A percentile compares a stretch with the other conserved stretches of the same genome.
Conservation (phyloP, 2,113 vertebrate genomes). For the Scomber scombrus region DNA sequence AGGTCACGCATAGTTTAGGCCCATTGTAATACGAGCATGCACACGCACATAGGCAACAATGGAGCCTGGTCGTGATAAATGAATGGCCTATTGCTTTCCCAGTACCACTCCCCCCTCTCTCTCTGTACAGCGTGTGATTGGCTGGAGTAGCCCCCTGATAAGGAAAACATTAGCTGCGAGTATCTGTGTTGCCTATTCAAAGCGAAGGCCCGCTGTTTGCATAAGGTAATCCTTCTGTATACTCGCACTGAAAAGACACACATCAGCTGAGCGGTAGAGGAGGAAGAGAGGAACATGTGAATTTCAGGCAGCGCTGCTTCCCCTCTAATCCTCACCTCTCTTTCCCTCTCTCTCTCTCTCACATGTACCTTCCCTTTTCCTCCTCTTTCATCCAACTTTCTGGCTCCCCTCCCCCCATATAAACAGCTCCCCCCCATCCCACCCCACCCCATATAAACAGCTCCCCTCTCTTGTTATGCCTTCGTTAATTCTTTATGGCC, state of each 20-base stretch:
- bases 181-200: conserved; percentile 73
- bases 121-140: conserved; percentile 55
- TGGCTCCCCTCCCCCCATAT: conserved; percentile 44
- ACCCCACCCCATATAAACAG: conserved; percentile 35
- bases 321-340: conserved; percentile 54
- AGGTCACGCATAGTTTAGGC: conserved; percentile 68
- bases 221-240: conserved; percentile 69
- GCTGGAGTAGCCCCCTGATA: conserved; percentile 68
- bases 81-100: conserved; percentile 56
- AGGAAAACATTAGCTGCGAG: conserved; percentile 76
- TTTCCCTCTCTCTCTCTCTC: conserved; percentile 4
- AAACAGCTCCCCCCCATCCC: conserved; percentile 18
- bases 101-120: conserved; percentile 21
- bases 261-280: conserved; percentile 66
- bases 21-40: conserved; percentile 70
- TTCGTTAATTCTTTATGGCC: conserved; percentile 59
- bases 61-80: conserved; percentile 60
- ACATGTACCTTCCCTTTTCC: conserved; percentile 21
- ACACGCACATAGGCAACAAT: conserved; percentile 73
- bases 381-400: not conserved
- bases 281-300: conserved; percentile 41
- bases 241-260: conserved; percentile 62
- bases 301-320: conserved; percentile 47
- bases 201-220: conserved; percentile 73
- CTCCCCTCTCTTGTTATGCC: conserved; percentile 44